phyloP scores from a whole-genome alignment of 2,888 invertebrate species.

The Calliscelio sp. region DNA sequence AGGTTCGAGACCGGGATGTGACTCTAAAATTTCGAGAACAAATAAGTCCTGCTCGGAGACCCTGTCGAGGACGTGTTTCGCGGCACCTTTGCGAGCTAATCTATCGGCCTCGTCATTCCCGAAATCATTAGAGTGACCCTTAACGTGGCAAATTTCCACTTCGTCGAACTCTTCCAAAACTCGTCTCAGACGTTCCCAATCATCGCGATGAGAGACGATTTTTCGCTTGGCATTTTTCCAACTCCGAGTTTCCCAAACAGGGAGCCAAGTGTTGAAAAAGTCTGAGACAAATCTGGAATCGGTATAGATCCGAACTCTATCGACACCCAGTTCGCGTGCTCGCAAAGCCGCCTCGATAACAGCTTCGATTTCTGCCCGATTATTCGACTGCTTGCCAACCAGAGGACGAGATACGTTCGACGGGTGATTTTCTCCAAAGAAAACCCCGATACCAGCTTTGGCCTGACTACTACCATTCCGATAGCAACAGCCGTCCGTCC shows the following conservation, averaged over 20 bases:
- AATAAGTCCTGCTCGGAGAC: no score
- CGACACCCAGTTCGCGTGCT: conserved; percentile 88
- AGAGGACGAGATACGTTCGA: conserved; percentile 92
- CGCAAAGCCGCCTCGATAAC: conserved; percentile 91
- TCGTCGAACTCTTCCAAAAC: conserved; percentile 86
- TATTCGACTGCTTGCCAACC: conserved; percentile 94
- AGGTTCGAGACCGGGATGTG: no score
- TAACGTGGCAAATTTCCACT: not conserved
- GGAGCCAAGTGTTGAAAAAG: conserved; percentile 81
- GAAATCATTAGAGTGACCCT: not conserved
- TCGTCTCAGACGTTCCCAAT: conserved; percentile 89
- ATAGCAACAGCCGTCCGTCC: not conserved
- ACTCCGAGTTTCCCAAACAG: conserved; percentile 94
- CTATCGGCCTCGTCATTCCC: conserved; percentile 10
- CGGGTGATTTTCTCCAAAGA: no score
- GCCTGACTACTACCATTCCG: not conserved
- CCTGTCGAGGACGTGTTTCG: no score
- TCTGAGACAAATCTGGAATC: not conserved
- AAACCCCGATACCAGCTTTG: not conserved
- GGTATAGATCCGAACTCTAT: conserved; percentile 86
- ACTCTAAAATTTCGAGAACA: no score
- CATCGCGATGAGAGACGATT: conserved; percentile 94
- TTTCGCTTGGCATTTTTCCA: conserved; percentile 92
- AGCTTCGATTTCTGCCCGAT: conserved; percentile 97
- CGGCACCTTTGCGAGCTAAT: not conserved